A percentile compares a stretch with the other conserved stretches of the same genome.
phyloP scores from a whole-genome alignment of 2,888 invertebrate genomes.

The Cantharis flavilabris region DNA sequence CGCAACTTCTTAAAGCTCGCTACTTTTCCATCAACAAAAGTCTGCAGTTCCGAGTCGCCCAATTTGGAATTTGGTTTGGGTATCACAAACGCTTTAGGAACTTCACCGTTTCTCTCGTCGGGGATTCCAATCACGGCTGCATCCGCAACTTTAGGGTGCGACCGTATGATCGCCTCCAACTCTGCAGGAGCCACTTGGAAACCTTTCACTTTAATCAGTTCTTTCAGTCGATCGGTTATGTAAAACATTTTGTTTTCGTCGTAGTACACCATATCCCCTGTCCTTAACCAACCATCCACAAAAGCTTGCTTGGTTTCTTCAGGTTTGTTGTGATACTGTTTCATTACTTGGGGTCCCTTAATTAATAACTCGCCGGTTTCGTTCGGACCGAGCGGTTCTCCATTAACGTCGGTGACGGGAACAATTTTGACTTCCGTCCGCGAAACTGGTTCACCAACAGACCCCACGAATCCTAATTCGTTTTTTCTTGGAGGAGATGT shows the following conservation, averaged over 20 bases:
- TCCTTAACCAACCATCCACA: slow-evolving; percentile 74
- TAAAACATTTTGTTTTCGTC: slow-evolving; percentile 69
- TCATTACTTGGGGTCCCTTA: slow-evolving; percentile 81
- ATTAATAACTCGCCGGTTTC: slow-evolving; percentile 74
- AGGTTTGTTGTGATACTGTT: slow-evolving; percentile 75
- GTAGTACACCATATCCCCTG: slow-evolving; percentile 64
- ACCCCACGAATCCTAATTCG: slow-evolving; percentile 37
- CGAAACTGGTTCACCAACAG: slow-evolving; percentile 64
- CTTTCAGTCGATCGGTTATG: slow-evolving; percentile 78
- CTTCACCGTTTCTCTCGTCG: slow-evolving; percentile 69
- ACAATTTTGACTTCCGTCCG: slow-evolving; percentile 70
- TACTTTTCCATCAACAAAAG: slow-evolving; percentile 68
- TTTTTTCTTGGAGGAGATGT: slow-evolving; percentile 2
- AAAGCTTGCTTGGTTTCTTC: slow-evolving; percentile 73
- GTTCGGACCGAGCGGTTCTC: slow-evolving; percentile 43
- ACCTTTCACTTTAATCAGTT: slow-evolving; percentile 76
- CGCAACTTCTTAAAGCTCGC: slow-evolving; percentile 73
- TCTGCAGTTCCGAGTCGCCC: slow-evolving; percentile 61
- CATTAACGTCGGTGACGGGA: slow-evolving; percentile 50
- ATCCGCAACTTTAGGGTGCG: slow-evolving; percentile 74
- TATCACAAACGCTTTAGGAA: slow-evolving; percentile 74
- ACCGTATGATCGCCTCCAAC: slow-evolving; percentile 71
- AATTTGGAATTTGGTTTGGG: slow-evolving; percentile 53
- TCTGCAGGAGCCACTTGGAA: slow-evolving; percentile 86
- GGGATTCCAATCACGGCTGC: slow-evolving; percentile 80